Conservation (phyloP, 2,797 vertebrate genomes). For the Neosalanx taihuensis region DNA sequence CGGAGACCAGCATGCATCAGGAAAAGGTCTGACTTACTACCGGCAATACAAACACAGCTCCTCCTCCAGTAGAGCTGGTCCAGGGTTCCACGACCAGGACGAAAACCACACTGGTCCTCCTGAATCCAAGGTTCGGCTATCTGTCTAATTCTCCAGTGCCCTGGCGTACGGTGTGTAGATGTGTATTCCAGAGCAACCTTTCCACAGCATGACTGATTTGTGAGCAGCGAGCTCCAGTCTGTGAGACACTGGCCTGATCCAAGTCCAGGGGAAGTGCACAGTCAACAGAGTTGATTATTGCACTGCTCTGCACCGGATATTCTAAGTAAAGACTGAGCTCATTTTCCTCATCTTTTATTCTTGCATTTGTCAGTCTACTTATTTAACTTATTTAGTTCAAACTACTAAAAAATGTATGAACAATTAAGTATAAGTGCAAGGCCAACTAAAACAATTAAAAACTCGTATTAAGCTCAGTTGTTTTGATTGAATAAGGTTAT, state of each 20-base stretch:
- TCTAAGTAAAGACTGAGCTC: not conserved
- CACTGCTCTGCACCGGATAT: conserved; percentile 1
- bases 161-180: conserved; percentile 9
- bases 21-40: too few species aligned
- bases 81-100: too few species aligned
- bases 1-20: too few species aligned
- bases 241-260: too few species aligned
- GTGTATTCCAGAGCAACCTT: conserved; percentile 20
- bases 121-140: too few species aligned
- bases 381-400: conserved; percentile 6
- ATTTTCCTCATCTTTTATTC: conserved; percentile 1
- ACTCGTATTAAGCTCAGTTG: too few species aligned
- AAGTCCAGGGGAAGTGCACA: not conserved
- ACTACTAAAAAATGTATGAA: not conserved
- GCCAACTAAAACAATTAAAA: too few species aligned
- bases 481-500: not conserved
- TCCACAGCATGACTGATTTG: conserved; percentile 14
- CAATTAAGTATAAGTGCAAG: too few species aligned
- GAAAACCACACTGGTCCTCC: too few species aligned
- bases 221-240: conserved; percentile 11
- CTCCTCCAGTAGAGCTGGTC: too few species aligned
- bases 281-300: conserved; percentile 7
- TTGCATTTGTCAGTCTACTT: not conserved
- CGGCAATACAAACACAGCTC: too few species aligned
- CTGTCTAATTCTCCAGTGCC: too few species aligned